Evolutionary conservation across 2,888 invertebrate species (phyloP), one percentile per base, ranked within the genome.

Genomic region (Scrobipalpa atriplicella): DNA sequence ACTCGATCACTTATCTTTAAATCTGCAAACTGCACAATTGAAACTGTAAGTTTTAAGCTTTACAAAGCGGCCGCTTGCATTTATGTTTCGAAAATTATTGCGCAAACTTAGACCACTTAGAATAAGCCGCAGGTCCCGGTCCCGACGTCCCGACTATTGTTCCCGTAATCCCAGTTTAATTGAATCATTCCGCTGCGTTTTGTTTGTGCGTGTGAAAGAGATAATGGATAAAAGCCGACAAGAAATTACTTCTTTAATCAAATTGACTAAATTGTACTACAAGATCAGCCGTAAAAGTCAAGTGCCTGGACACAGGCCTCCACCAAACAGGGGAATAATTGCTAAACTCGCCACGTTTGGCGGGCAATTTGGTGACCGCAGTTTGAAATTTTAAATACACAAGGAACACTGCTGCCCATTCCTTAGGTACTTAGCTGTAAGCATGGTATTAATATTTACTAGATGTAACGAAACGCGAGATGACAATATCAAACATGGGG

Each of bases 121-220:
- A 29, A 43, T 60, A 65, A 66, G 62, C 21, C 29, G 8, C 52
- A 18, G 52, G 5, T 16, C 52, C 52, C 52, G 16, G 47, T 39
- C 11, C 39, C 8, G 6, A 38, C 6, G 51, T 16, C 10, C 41
- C 18, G 41, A 51, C 47, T 60, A 65, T 66, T 63, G 66, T 58
- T 36, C 13, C 8, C 56, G 39, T 54, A 66, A 66, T 54, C 62
- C 66, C 6, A 62, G 29, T 62, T 62, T 62, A 66, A 66, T 66
- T 63, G 19, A 21, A 36, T 66, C 62, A 9, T 56, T 58, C 16
- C 47, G n/a, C 16, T 36, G 18, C 13, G 56, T 43, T 66, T 56
- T 38, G 38, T 62, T 62, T 66, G 41, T 41, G 66, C 52, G 62
- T 18, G 51, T 56, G 13, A n/a, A 29, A 29, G 29, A 29, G 29